Evolutionary conservation across 1,140 invertebrate species (phyloP).

Genomic region (Sycophila sp.): DNA sequence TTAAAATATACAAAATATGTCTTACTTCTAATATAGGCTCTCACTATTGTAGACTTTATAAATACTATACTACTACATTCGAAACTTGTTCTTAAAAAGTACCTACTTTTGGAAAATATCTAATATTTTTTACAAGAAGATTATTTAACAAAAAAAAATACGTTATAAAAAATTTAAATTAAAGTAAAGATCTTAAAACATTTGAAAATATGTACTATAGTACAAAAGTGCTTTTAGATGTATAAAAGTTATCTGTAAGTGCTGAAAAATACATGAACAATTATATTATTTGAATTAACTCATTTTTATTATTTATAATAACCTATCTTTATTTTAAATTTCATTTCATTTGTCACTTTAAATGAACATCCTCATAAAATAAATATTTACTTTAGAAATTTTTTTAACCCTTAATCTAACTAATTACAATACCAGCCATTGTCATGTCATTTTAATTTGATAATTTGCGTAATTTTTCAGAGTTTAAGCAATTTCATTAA

Average conservation of each 20-base stretch:
- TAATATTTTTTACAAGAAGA: conserved; percentile 31
- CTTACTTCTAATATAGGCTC: conserved; percentile 27
- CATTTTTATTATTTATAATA: not conserved
- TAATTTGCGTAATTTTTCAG: too few species aligned
- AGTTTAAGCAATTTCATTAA: too few species aligned
- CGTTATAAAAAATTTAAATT: conserved; percentile 23
- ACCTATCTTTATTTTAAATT: not conserved
- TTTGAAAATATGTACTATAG: conserved; percentile 38
- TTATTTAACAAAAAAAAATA: conserved; percentile 16
- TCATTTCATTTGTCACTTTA: not conserved
- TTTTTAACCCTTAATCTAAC: too few species aligned
- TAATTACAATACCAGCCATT: too few species aligned
- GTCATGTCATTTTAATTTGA: too few species aligned
- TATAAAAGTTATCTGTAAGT: conserved; percentile 34
- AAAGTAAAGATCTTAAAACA: conserved; percentile 24
- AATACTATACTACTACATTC: conserved; percentile 19
- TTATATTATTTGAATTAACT: conserved; percentile 27
- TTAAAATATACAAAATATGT: conserved; percentile 16
- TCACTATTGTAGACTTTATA: conserved; percentile 30
- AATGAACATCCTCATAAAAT: too few species aligned
- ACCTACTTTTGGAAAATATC: conserved; percentile 19
- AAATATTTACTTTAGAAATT: too few species aligned
- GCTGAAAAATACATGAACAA: conserved; percentile 31
- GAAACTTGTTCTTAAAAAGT: conserved; percentile 4
- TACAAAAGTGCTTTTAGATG: conserved; percentile 35